These are phyloP conservation scores for Myotis brandtii DNA, from an alignment of 2,113 vertebrate genomes.

Conservation along the genomic window DNA sequence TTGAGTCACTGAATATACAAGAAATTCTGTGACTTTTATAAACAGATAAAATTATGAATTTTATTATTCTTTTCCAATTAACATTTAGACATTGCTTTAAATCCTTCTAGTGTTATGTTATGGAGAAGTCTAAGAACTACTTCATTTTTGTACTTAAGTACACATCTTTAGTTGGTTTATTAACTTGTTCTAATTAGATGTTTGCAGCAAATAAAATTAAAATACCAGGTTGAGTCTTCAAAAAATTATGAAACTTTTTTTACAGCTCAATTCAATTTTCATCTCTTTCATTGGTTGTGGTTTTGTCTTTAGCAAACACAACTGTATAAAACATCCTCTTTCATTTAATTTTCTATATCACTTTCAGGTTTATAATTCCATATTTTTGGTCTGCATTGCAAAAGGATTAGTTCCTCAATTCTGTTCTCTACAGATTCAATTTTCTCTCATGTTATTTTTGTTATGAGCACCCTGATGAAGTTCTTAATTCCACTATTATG, in stretches of 20 bases:
- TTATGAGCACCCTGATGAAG: background rate
- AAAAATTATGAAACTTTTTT: background rate
- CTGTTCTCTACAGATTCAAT: background rate
- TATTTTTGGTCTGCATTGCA: background rate
- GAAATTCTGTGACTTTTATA: background rate
- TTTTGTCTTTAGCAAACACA: background rate
- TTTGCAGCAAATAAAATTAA: background rate
- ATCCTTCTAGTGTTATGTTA: background rate
- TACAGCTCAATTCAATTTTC: background rate
- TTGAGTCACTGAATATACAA: background rate
- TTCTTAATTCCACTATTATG: background rate
- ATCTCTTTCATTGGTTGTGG: background rate
- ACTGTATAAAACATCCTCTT: background rate
- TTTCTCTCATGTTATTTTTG: background rate
- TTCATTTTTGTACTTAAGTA: background rate
- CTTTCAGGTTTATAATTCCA: background rate
- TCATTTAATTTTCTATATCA: background rate
- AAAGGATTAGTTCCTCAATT: slow-evolving; percentile 9
- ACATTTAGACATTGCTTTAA: background rate
- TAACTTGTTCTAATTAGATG: background rate
- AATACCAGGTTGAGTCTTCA: background rate
- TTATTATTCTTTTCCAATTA: background rate
- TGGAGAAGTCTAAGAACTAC: background rate
- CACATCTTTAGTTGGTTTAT: background rate
- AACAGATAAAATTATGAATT: background rate